Percentiles rank a stretch among this genome's conserved stretches.
phyloP scores from a whole-genome alignment of 2,113 vertebrate genomes.

The Phyllopteryx taeniolatus region DNA sequence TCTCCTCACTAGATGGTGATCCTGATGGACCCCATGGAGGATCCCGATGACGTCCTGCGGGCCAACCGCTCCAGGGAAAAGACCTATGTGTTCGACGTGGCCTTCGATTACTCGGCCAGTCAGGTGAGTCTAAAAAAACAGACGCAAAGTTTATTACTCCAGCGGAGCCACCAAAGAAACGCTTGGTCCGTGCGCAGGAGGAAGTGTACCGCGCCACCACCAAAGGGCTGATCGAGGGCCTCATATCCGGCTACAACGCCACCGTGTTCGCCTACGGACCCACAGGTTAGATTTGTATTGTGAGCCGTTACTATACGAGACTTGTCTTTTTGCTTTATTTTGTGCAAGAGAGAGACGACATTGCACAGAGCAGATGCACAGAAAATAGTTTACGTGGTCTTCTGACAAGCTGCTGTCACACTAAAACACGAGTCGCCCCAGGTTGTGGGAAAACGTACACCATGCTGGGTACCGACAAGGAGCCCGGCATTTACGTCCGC shows the following conservation, averaged over 20 bases:
- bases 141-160: not conserved
- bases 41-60: slow-evolving; percentile 81
- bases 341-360: not conserved
- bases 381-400: too few relatives aligned
- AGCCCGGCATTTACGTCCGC: slow-evolving; percentile 86
- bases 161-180: too few relatives aligned
- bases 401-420: too few relatives aligned
- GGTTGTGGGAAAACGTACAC: slow-evolving; percentile 95
- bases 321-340: not conserved
- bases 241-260: slow-evolving; percentile 89
- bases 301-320: not conserved
- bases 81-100: slow-evolving; percentile 86
- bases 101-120: slow-evolving; percentile 84
- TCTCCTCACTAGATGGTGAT: slow-evolving; percentile 79
- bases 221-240: slow-evolving; percentile 80
- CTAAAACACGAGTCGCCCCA: slow-evolving; percentile 32
- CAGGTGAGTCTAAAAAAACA: slow-evolving; percentile 72
- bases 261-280: slow-evolving; percentile 91
- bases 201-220: slow-evolving; percentile 87
- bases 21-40: slow-evolving; percentile 88
- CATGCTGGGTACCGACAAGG: slow-evolving; percentile 87
- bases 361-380: too few relatives aligned
- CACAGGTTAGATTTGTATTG: slow-evolving; percentile 73
- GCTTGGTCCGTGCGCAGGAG: slow-evolving; percentile 68
- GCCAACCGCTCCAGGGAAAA: slow-evolving; percentile 87